These are phyloP conservation scores for Kradibia gibbosae DNA, from an alignment of 1,140 invertebrate species.

Conservation along the genomic window DNA sequence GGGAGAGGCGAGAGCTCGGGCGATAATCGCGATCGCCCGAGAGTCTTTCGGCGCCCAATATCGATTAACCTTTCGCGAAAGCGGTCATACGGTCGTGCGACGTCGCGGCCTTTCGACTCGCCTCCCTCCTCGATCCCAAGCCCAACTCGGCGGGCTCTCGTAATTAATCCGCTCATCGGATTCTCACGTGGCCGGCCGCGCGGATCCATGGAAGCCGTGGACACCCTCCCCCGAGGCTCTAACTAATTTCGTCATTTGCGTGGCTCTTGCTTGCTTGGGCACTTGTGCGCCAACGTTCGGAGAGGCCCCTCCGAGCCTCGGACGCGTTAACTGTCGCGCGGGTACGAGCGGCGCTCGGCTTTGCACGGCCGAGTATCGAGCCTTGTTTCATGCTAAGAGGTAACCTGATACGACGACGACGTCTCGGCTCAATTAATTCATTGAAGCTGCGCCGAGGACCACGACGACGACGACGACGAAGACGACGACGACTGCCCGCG, in stretches of 20 bases:
- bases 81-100: background rate
- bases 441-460: slow-evolving; percentile 2
- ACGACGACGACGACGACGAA: background rate
- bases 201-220: too few species aligned
- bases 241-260: too few species aligned
- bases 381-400: slow-evolving; percentile 31
- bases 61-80: slow-evolving; percentile 10
- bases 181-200: background rate
- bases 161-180: background rate
- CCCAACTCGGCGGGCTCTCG: background rate
- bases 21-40: slow-evolving; percentile 5
- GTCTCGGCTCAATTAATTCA: slow-evolving; percentile 35
- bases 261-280: too few species aligned
- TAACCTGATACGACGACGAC: slow-evolving; percentile 44
- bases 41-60: slow-evolving; percentile 3
- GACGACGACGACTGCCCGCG: background rate
- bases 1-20: background rate
- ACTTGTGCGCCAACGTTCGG: too few species aligned
- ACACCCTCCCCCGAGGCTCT: too few species aligned
- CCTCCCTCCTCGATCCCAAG: background rate
- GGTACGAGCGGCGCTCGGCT: slow-evolving; percentile 9
- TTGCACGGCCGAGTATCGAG: slow-evolving; percentile 17
- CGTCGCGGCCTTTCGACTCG: too few species aligned
- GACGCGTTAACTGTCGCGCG: background rate
- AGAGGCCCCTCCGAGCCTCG: background rate